phyloP scores from a whole-genome alignment of 2,888 invertebrate species.

The Aethes cnicana region DNA sequence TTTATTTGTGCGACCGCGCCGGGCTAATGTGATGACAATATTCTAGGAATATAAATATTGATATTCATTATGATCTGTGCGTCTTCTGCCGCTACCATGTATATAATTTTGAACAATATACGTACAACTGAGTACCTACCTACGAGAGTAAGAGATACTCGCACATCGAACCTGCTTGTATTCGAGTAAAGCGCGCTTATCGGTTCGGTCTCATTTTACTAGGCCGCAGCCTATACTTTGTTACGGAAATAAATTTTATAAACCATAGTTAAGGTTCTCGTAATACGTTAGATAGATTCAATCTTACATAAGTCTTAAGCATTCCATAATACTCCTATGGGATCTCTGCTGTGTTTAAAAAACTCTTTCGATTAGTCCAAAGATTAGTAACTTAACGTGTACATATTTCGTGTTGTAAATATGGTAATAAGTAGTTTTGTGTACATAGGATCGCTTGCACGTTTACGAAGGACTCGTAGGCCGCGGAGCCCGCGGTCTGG shows the following conservation, averaged over 20 bases:
- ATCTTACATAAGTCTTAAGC: constrained; percentile 76
- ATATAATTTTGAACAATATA: constrained; percentile 40
- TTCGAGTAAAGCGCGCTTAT: neutral
- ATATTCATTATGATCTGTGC: constrained; percentile 30
- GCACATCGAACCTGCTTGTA: too few species aligned
- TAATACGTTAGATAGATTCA: constrained; percentile 73
- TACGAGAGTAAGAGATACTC: too few species aligned
- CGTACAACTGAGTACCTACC: constrained; percentile 39
- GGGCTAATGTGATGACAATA: constrained; percentile 62
- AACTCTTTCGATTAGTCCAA: constrained; percentile 73
- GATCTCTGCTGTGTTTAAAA: constrained; percentile 79
- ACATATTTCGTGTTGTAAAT: constrained; percentile 49
- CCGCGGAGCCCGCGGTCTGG: constrained; percentile 32
- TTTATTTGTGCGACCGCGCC: constrained; percentile 33
- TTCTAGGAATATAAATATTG: constrained; percentile 47
- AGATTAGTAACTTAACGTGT: constrained; percentile 49
- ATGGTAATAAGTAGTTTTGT: constrained; percentile 53
- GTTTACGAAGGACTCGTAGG: constrained; percentile 28
- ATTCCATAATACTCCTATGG: constrained; percentile 78
- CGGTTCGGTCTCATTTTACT: neutral
- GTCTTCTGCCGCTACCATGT: constrained; percentile 30
- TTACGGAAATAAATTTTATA: constrained; percentile 28
- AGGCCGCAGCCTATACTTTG: constrained; percentile 12
- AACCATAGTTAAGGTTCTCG: constrained; percentile 53
- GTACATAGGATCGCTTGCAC: constrained; percentile 65